Percentiles rank a stretch among this genome's conserved stretches.
Evolutionary conservation across 1,140 invertebrate genomes (phyloP).

Genomic region (Pinna nobilis): DNA sequence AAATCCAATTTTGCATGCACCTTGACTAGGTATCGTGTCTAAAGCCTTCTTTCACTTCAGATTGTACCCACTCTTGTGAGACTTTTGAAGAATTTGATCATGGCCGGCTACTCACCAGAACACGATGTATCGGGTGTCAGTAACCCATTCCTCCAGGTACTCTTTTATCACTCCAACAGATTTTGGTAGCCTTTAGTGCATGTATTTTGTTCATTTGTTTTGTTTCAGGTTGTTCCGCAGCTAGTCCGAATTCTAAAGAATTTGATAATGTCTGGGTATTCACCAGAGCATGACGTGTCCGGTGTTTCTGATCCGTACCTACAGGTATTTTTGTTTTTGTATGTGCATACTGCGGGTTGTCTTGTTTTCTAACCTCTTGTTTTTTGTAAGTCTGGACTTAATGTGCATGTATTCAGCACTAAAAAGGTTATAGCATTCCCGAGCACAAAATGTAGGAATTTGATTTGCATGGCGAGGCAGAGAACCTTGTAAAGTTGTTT

Average conservation of each 20-base stretch:
- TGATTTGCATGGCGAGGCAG: no score
- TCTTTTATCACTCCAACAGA: slow-evolving; percentile 9
- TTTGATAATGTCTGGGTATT: slow-evolving; percentile 98
- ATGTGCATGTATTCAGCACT: no score
- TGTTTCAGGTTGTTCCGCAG: slow-evolving; percentile 95
- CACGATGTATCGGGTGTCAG: slow-evolving; percentile 99
- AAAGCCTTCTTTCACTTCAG: slow-evolving; percentile 78
- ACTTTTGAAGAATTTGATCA: slow-evolving; percentile 97
- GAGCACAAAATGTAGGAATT: no score
- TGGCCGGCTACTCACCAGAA: slow-evolving; percentile 99
- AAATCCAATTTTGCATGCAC: no score
- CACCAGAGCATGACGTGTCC: slow-evolving; percentile 99
- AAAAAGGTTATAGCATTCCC: no score
- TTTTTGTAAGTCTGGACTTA: no score
- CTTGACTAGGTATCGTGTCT: no score
- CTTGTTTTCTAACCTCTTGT: no score
- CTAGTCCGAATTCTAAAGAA: slow-evolving; percentile 98
- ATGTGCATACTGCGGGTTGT: no score
- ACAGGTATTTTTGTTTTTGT: slow-evolving; percentile 88
- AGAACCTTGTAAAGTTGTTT: no score
- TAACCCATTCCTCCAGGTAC: slow-evolving; percentile 98
- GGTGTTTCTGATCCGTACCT: slow-evolving; percentile 99
- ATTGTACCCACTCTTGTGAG: slow-evolving; percentile 98
- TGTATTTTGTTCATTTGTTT: slow-evolving; percentile 2
- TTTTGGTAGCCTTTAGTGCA: slow-evolving; percentile 1